phyloP scores from a whole-genome alignment of 1,140 invertebrate species.

The Rhagoletis pomonella region DNA sequence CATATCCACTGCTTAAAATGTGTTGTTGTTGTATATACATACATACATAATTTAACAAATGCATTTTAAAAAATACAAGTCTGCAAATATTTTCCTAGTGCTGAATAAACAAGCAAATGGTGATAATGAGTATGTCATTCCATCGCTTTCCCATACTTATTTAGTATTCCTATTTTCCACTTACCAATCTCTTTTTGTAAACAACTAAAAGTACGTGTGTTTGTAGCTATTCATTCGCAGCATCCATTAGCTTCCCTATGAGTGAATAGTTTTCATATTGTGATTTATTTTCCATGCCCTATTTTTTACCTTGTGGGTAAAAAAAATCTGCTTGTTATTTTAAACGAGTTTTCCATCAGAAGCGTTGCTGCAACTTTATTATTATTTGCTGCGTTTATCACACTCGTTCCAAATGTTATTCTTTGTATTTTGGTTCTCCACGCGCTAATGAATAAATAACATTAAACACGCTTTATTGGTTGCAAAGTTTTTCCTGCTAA shows the following conservation, averaged over 20 bases:
- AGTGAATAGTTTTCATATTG: not conserved
- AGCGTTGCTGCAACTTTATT: not conserved
- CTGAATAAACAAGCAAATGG: slow-evolving; percentile 20
- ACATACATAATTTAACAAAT: not conserved
- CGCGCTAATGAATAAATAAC: slow-evolving; percentile 53
- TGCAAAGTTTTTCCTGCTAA: slow-evolving; percentile 26
- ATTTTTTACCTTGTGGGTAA: slow-evolving; percentile 25
- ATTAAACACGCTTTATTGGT: slow-evolving; percentile 52
- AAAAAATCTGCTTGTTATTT: slow-evolving; percentile 28
- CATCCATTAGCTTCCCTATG: not conserved
- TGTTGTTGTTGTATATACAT: not conserved
- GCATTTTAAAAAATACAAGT: not conserved
- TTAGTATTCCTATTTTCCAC: slow-evolving; percentile 17
- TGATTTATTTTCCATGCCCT: slow-evolving; percentile 18
- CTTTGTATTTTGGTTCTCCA: slow-evolving; percentile 31
- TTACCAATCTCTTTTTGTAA: not conserved
- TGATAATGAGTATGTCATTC: slow-evolving; percentile 4
- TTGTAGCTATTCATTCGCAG: not conserved
- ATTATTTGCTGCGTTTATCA: slow-evolving; percentile 14
- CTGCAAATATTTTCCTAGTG: slow-evolving; percentile 16
- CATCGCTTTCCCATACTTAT: slow-evolving; percentile 1
- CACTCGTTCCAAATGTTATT: slow-evolving; percentile 42
- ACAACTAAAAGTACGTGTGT: not conserved
- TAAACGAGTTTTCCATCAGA: slow-evolving; percentile 15
- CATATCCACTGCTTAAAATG: not conserved